Evolutionary conservation across 2,888 invertebrate species (phyloP), one percentile per base, ranked within the genome.

Genomic region (Tinea trinotella): DNA sequence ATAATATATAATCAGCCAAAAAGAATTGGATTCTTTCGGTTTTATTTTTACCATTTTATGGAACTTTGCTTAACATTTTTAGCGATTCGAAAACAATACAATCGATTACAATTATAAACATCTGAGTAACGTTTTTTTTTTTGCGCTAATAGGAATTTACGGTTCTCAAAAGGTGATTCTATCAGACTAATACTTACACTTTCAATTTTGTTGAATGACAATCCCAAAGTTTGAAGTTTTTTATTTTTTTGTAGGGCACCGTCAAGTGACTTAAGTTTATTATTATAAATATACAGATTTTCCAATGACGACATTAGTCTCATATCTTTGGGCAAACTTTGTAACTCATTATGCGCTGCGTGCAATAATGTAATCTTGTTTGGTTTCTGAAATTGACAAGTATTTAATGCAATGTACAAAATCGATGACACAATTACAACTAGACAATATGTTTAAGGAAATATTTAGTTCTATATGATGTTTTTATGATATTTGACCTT

Each of bases 141-240:
- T n/a, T n/a, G n/a, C n/a, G n/a, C n/a, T n/a, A n/a, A n/a, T n/a
- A n/a, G n/a, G n/a, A n/a, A n/a, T n/a, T n/a, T n/a, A n/a, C n/a
- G n/a, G n/a, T n/a, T n/a, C n/a, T n/a, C n/a, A n/a, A n/a, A n/a
- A n/a, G n/a, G 6, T 48, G 46, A 34, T 52, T 24, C 34, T 40
- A 15, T 50, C 24, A 55, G 36, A 40, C 7, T 56, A n/a, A n/a
- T n/a, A 82, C 88, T 88, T 75, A 94, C 91, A 68, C 86, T 89
- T 72, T 91, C 90, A 57, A 95, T 89, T 66, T 90, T 88, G 71
- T 95, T 95, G 66, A 92, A 90, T 2, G 91, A 91, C 13, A 93
- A 86, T 57, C 91, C 88, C 34, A 94, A 87, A 56, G 90, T 87
- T 66, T 89, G 88, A 36, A 95, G 70, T 58, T 88, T 88, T 55